phyloP scores from a whole-genome alignment of 2,888 invertebrate genomes.

The Eupithecia inturbata region DNA sequence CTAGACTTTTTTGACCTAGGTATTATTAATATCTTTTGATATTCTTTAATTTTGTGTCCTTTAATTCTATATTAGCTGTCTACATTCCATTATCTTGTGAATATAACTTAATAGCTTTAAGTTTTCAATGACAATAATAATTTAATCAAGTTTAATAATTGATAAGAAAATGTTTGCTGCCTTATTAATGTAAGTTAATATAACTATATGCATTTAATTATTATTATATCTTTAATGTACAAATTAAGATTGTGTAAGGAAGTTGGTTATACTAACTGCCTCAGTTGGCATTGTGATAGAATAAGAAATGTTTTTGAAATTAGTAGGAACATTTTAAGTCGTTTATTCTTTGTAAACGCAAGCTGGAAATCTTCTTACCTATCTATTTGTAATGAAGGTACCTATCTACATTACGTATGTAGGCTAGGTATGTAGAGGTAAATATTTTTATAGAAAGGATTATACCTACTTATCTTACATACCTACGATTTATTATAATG shows the following conservation, averaged over 20 bases:
- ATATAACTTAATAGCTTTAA: conserved; percentile 51
- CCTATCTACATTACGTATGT: neutral
- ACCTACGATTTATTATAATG: neutral
- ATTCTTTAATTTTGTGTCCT: conserved; percentile 13
- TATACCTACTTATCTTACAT: neutral
- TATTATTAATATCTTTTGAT: conserved; percentile 10
- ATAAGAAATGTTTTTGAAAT: conserved; percentile 47
- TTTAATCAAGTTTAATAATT: conserved; percentile 33
- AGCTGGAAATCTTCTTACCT: neutral
- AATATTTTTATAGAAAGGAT: conserved; percentile 9
- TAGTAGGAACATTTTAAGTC: conserved; percentile 2
- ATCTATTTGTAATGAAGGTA: neutral
- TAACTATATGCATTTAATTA: conserved; percentile 70
- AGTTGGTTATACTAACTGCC: conserved; percentile 45
- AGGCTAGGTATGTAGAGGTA: neutral
- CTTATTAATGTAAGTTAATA: conserved; percentile 61
- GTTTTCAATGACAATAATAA: conserved; percentile 60
- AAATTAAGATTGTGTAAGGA: conserved; percentile 76
- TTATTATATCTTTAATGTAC: conserved; percentile 73
- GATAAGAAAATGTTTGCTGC: conserved; percentile 49
- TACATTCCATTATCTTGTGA: conserved; percentile 55
- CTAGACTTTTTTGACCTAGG: neutral
- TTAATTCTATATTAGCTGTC: conserved; percentile 27
- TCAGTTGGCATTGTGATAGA: conserved; percentile 74
- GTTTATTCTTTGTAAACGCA: neutral